phyloP scores from a whole-genome alignment of 2,797 vertebrate genomes.

The Pelodytes ibericus region DNA sequence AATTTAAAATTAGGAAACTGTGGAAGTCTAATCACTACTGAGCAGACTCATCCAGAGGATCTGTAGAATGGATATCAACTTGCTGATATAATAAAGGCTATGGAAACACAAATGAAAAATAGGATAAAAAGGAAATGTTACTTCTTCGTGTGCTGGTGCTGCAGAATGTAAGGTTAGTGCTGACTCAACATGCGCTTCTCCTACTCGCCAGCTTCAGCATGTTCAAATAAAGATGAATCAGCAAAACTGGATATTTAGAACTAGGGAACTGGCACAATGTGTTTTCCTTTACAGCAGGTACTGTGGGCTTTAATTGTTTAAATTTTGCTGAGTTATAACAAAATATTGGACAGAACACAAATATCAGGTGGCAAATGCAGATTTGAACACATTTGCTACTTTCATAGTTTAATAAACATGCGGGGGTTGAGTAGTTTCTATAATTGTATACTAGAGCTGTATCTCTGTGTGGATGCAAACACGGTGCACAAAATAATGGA shows the following conservation, averaged over 20 bases:
- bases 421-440: no score
- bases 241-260: slow-evolving; percentile 56
- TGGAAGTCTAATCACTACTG: no score
- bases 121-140: neutral
- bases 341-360: no score
- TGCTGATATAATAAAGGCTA: neutral
- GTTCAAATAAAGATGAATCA: slow-evolving; percentile 60
- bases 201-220: slow-evolving; percentile 58
- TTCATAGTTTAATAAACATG: no score
- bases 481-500: no score
- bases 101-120: neutral
- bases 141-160: slow-evolving; percentile 52
- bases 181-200: slow-evolving; percentile 50
- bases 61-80: neutral
- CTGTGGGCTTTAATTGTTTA: neutral
- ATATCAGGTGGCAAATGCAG: no score
- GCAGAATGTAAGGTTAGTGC: slow-evolving; percentile 56
- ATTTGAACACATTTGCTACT: no score
- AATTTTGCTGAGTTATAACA: no score
- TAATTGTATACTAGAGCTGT: no score
- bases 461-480: no score
- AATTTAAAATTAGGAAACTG: no score
- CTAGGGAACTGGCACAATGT: slow-evolving; percentile 35
- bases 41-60: no score
- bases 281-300: slow-evolving; percentile 13